Evolutionary conservation across 1,140 invertebrate genomes (phyloP).

Genomic region (Trichoplusia ni): DNA sequence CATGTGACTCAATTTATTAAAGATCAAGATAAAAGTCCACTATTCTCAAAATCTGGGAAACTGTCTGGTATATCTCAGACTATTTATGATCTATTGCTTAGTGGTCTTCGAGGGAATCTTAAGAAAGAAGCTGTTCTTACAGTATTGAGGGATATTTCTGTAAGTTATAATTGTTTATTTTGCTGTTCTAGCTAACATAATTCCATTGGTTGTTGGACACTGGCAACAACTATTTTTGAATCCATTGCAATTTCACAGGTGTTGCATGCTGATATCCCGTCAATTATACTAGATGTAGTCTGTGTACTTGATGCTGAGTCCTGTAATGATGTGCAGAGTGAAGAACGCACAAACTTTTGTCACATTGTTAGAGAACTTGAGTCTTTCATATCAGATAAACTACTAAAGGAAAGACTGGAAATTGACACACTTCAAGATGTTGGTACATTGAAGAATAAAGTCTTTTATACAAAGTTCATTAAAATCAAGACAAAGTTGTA

Average conservation of each 20-base stretch:
- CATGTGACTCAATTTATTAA: conserved; percentile 79
- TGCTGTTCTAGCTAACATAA: not conserved
- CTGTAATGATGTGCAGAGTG: conserved; percentile 83
- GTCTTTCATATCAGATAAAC: conserved; percentile 90
- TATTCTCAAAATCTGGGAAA: conserved; percentile 81
- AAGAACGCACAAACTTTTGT: conserved; percentile 88
- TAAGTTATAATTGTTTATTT: conserved; percentile 75
- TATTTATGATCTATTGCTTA: conserved; percentile 85
- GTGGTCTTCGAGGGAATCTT: conserved; percentile 85
- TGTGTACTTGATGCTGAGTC: conserved; percentile 91
- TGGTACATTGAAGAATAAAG: conserved; percentile 94
- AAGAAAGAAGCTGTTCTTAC: conserved; percentile 87
- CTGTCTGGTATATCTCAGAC: conserved; percentile 79
- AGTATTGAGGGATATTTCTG: conserved; percentile 86
- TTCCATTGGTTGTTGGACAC: conserved; percentile 8
- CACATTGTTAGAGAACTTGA: conserved; percentile 90
- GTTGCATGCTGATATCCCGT: conserved; percentile 88
- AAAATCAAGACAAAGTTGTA: conserved; percentile 99
- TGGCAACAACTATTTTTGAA: not conserved
- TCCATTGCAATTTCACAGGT: conserved; percentile 78
- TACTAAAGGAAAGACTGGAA: conserved; percentile 96
- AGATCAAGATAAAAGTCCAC: conserved; percentile 80
- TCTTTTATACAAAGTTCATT: conserved; percentile 97
- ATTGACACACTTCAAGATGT: conserved; percentile 96
- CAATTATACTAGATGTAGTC: conserved; percentile 89